Evolutionary conservation across 2,797 vertebrate genomes (phyloP), one percentile per base, ranked within the genome.

Genomic region (Poeciliopsis presidionis): DNA sequence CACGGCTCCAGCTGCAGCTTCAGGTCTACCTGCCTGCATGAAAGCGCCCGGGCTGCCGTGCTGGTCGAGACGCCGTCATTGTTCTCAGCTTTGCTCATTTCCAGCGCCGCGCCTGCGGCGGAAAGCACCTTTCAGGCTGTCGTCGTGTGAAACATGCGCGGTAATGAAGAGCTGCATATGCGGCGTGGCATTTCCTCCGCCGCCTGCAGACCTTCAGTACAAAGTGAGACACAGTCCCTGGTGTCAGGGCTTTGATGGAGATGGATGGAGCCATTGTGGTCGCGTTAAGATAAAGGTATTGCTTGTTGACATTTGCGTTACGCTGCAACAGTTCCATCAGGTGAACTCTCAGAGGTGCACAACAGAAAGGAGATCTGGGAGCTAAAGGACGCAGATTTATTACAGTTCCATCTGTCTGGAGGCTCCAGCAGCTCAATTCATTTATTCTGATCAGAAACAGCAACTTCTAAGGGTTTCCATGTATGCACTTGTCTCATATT

Each of bases 91-190:
- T 79, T 28, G 22, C 79, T 73, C 20, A 80, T 78, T 84, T 87
- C 57, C 65, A n/a, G 22, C 39, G 20, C 22, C 22, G 63, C 63
- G 63, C 89, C 92, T 72, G 72, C 65, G 49, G 92, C n/a, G 90
- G 92, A 94, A 93, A 92, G 92, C 88, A 90, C 91, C 89, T 90
- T 89, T 92, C 92, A 78, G 70, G 83, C 81, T 86, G 87, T 80
- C 88, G 82, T 86, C 67, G 80, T 77, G 77, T 89, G 88, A 86
- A 89, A 89, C 89, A 81, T 81, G 18, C 3, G 6, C 28, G 33
- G 85, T 89, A 93, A 94, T 92, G 87, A 90, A 85, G 88, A 82
- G 81, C 69, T 85, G 88, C 81, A 91, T 93, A 91, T 92, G 90
- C 74, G 71, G 65, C 0, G 70, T 92, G 92, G 90, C 87, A 92